phyloP scores from a whole-genome alignment of 2,113 vertebrate genomes.

The Sakesphorus luctuosus region DNA sequence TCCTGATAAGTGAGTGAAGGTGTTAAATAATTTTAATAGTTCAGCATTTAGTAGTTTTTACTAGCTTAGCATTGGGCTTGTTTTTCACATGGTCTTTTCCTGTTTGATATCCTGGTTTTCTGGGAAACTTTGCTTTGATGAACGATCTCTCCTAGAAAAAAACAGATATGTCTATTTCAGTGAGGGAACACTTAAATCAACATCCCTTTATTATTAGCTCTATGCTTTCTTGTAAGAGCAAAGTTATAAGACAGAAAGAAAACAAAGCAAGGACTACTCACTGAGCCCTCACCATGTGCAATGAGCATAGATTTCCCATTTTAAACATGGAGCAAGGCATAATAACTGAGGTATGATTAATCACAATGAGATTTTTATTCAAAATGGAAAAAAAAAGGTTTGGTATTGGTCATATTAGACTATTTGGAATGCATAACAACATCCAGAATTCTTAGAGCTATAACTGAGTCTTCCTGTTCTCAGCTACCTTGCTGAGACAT shows the following conservation, averaged over 20 bases:
- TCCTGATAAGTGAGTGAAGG: neutral
- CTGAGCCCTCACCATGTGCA: neutral
- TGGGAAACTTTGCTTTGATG: neutral
- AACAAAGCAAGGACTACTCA: neutral
- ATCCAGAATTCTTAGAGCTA: neutral
- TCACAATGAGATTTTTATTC: neutral
- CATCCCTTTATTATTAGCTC: neutral
- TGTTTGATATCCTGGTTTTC: neutral
- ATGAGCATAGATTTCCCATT: neutral
- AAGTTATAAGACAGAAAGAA: neutral
- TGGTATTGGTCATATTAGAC: neutral
- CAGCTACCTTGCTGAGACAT: neutral
- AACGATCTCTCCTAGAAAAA: slow-evolving; percentile 3
- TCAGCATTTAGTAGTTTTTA: neutral
- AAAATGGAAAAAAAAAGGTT: neutral
- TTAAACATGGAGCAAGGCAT: neutral
- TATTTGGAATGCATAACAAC: neutral
- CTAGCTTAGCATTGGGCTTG: neutral
- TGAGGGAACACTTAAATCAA: neutral
- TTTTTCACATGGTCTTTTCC: neutral
- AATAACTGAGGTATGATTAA: neutral
- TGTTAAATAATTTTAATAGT: neutral
- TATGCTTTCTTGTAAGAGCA: neutral
- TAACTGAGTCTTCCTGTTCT: neutral
- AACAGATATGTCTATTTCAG: neutral